Conservation (phyloP, 2,888 invertebrate genomes). For the Tinea pellionella region DNA sequence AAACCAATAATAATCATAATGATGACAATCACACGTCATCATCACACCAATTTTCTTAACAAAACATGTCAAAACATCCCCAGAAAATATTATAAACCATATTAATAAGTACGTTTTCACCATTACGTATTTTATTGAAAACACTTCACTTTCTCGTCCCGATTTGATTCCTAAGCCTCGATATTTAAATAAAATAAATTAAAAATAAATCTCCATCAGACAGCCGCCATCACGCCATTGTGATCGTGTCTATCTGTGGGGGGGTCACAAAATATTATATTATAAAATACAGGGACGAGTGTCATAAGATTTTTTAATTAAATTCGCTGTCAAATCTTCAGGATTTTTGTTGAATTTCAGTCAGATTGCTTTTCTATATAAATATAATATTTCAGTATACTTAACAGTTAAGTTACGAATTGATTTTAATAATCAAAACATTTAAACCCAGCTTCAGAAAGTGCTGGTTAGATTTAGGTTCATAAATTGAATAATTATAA, state of each 20-base stretch:
- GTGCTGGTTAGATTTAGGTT: too few species aligned
- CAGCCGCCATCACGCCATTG: constrained; percentile 12
- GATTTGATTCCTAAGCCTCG: neutral
- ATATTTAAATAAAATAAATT: constrained; percentile 16
- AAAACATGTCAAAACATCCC: neutral
- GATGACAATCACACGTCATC: constrained; percentile 1
- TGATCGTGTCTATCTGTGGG: constrained; percentile 6
- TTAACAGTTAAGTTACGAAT: too few species aligned
- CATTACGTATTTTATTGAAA: neutral
- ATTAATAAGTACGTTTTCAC: neutral
- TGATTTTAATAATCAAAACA: too few species aligned
- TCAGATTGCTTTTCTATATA: neutral
- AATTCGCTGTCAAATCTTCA: constrained; percentile 62
- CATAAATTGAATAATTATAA: too few species aligned
- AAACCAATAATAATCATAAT: neutral
- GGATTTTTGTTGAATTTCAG: neutral
- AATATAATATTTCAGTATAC: too few species aligned
- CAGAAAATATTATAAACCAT: neutral
- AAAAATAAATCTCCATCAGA: constrained; percentile 14
- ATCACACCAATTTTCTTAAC: constrained; percentile 3
- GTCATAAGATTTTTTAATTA: constrained; percentile 51
- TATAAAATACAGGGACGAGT: constrained; percentile 9
- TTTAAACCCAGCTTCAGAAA: too few species aligned
- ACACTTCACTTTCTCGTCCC: neutral
- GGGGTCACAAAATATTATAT: constrained; percentile 2